phyloP scores from a whole-genome alignment of 2,113 vertebrate species.

The Orycteropus afer region DNA sequence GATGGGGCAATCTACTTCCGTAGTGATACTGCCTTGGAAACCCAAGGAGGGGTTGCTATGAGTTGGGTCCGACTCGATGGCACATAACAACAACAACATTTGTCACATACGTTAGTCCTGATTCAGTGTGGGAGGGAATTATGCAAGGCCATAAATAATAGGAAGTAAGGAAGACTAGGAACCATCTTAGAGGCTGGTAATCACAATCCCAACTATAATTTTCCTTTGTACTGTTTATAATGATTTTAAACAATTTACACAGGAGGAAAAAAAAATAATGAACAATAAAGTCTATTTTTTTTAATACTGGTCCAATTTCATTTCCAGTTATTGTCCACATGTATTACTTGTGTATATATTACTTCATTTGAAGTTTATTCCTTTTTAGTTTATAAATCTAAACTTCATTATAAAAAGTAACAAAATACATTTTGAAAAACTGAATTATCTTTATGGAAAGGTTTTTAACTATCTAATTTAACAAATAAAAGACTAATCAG shows the following conservation, averaged over 20 bases:
- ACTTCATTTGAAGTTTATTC: not conserved
- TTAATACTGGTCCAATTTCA: slow-evolving; percentile 39
- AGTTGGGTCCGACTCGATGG: no score
- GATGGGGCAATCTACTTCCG: no score
- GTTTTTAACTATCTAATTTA: slow-evolving; percentile 5
- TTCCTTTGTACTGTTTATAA: not conserved
- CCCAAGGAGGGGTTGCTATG: no score
- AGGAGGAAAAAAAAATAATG: not conserved
- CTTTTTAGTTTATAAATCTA: slow-evolving; percentile 1
- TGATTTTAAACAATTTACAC: slow-evolving; percentile 9
- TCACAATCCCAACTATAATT: not conserved
- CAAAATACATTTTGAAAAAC: not conserved
- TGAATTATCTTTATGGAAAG: not conserved
- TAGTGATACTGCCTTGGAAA: no score
- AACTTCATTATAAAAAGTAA: not conserved
- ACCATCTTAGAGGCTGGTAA: not conserved
- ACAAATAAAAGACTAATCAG: not conserved
- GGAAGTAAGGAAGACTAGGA: not conserved
- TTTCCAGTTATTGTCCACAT: slow-evolving; percentile 20
- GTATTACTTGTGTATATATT: not conserved
- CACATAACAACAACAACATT: no score
- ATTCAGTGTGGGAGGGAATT: no score
- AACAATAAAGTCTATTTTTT: slow-evolving; percentile 6
- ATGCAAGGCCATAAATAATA: no score
- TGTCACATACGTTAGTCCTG: no score